Conservation (phyloP, 2,888 invertebrate genomes). For the Drosophila flavopinicola region DNA sequence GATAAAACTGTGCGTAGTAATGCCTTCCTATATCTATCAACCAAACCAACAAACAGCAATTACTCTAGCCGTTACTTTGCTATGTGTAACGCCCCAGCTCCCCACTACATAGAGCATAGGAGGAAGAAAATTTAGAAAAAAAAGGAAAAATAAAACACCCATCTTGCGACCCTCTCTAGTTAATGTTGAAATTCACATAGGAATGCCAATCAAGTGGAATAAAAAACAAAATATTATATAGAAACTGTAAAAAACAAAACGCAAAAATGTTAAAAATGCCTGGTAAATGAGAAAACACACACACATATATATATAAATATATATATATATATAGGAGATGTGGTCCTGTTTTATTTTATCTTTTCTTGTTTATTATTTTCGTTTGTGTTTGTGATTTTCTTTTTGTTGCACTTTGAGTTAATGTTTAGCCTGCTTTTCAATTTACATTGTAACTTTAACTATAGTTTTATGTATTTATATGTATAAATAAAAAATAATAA, state of each 20-base stretch:
- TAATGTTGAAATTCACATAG: constrained; percentile 69
- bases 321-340: constrained; percentile 29
- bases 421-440: constrained; percentile 66
- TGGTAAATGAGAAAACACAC: constrained; percentile 44
- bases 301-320: constrained; percentile 27
- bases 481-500: constrained; percentile 56
- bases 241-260: constrained; percentile 40
- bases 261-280: constrained; percentile 62
- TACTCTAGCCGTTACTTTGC: constrained; percentile 22
- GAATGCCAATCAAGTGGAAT: constrained; percentile 64
- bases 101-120: constrained; percentile 8
- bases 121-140: constrained; percentile 3
- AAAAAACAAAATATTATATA: constrained; percentile 30
- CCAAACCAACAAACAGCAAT: constrained; percentile 2
- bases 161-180: constrained; percentile 48
- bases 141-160: constrained; percentile 5
- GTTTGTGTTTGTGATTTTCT: constrained; percentile 44
- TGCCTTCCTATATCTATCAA: constrained; percentile 37
- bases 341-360: constrained; percentile 36
- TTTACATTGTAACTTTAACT: constrained; percentile 60
- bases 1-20: constrained; percentile 10
- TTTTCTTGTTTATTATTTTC: constrained; percentile 20
- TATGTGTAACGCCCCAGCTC: constrained; percentile 15
- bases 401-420: constrained; percentile 66
- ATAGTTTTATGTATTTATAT: constrained; percentile 76